These are phyloP conservation scores for Taxidea taxus DNA, from an alignment of 2,113 vertebrate species.

Conservation along the genomic window DNA sequence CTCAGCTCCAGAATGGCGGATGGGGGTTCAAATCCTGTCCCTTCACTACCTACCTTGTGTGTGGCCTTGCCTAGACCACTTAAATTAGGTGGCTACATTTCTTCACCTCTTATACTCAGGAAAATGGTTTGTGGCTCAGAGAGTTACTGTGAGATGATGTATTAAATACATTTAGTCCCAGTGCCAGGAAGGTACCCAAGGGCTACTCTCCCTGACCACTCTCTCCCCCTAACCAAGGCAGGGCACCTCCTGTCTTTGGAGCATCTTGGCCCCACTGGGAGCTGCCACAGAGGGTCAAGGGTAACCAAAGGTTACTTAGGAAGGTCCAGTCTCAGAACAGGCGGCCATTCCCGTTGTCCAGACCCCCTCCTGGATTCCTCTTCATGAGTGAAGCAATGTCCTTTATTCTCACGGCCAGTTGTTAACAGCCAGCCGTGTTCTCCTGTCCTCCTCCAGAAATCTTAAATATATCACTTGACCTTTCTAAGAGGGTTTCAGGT, in stretches of 20 bases:
- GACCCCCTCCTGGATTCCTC: background rate
- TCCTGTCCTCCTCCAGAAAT: background rate
- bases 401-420: background rate
- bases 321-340: background rate
- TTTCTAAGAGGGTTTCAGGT: background rate
- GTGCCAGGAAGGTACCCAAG: background rate
- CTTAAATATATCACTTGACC: background rate
- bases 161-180: background rate
- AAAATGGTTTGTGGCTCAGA: background rate
- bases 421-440: background rate
- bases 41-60: background rate
- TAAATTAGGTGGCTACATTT: background rate
- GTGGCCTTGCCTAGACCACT: background rate
- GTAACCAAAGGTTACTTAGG: background rate
- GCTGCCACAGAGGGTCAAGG: background rate
- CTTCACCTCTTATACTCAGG: background rate
- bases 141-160: background rate
- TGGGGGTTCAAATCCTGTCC: background rate
- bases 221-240: background rate
- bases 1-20: background rate
- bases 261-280: background rate
- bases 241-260: background rate
- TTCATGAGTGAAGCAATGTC: background rate
- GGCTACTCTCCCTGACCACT: background rate
- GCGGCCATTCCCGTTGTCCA: background rate